phyloP scores from a whole-genome alignment of 2,888 invertebrate genomes.

The Netelia inedita region DNA sequence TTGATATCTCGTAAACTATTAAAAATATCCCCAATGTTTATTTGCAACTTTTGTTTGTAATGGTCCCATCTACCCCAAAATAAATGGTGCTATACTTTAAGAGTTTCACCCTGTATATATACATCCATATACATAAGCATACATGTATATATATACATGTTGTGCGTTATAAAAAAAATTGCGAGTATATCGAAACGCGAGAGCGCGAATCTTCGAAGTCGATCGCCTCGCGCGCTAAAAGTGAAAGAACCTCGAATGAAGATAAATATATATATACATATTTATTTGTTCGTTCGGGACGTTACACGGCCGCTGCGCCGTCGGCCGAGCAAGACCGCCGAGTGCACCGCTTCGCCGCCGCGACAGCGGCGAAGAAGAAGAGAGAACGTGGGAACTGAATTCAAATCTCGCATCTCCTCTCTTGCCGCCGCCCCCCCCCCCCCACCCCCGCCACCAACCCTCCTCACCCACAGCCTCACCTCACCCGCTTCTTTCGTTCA shows the following conservation, averaged over 20 bases:
- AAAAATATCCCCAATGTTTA: no score
- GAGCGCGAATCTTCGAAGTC: constrained; percentile 58
- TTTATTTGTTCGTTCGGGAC: constrained; percentile 23
- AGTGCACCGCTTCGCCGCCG: constrained; percentile 30
- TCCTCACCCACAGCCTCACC: not conserved
- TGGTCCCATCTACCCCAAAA: no score
- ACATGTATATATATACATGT: constrained; percentile 26
- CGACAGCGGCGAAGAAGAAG: constrained; percentile 48
- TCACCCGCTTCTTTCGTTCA: constrained; percentile 34
- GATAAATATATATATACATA: not conserved
- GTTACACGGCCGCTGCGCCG: constrained; percentile 46
- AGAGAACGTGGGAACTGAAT: constrained; percentile 74
- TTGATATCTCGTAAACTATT: no score
- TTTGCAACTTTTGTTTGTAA: no score
- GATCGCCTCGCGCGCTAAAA: constrained; percentile 64
- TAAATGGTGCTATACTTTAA: no score
- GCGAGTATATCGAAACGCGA: constrained; percentile 4
- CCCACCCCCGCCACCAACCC: constrained; percentile 5
- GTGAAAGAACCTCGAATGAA: constrained; percentile 67
- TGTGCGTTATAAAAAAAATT: constrained; percentile 4
- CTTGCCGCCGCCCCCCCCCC: constrained; percentile 18
- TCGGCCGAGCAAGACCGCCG: constrained; percentile 35
- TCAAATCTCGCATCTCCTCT: constrained; percentile 64
- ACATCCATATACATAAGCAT: no score
- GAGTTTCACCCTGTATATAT: no score